A percentile compares a stretch with the other conserved stretches of the same genome.
phyloP scores from a whole-genome alignment of 1,140 invertebrate genomes.

The Aphidius gifuensis region DNA sequence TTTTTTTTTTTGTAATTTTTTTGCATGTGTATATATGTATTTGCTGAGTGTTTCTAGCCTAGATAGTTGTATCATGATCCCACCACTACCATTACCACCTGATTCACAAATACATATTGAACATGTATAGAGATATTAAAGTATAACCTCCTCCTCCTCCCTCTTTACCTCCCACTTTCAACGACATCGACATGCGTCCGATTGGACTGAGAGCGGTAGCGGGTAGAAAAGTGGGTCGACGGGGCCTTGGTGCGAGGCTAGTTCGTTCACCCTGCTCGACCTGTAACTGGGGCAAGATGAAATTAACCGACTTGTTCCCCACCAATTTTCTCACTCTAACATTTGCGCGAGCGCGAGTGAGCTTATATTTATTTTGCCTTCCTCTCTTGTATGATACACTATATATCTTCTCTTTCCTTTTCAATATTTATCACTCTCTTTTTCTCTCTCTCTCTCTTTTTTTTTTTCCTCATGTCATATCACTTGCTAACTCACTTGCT shows the following conservation, averaged over 20 bases:
- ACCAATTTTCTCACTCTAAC: slow-evolving; percentile 21
- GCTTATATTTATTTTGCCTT: neutral
- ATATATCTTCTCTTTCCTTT: neutral
- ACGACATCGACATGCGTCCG: slow-evolving; percentile 11
- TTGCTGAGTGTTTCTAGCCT: slow-evolving; percentile 21
- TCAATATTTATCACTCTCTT: neutral
- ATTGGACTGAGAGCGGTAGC: slow-evolving; percentile 18
- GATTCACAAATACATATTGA: neutral
- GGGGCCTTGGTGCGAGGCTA: slow-evolving; percentile 56
- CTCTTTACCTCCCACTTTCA: neutral
- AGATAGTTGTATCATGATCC: slow-evolving; percentile 21
- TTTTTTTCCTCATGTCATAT: too few relatives aligned
- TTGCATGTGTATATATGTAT: neutral
- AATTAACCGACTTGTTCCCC: slow-evolving; percentile 51
- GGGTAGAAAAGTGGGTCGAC: slow-evolving; percentile 51
- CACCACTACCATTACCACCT: neutral
- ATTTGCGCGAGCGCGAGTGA: neutral
- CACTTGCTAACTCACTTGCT: slow-evolving; percentile 6
- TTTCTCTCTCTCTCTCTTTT: neutral
- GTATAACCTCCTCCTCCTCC: neutral
- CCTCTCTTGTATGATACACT: slow-evolving; percentile 16
- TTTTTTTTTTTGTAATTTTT: neutral
- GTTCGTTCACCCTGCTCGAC: slow-evolving; percentile 56
- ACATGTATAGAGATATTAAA: neutral
- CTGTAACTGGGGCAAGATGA: slow-evolving; percentile 58